Evolutionary conservation across 2,888 invertebrate species (phyloP).

Genomic region (Drosophila meridiana): DNA sequence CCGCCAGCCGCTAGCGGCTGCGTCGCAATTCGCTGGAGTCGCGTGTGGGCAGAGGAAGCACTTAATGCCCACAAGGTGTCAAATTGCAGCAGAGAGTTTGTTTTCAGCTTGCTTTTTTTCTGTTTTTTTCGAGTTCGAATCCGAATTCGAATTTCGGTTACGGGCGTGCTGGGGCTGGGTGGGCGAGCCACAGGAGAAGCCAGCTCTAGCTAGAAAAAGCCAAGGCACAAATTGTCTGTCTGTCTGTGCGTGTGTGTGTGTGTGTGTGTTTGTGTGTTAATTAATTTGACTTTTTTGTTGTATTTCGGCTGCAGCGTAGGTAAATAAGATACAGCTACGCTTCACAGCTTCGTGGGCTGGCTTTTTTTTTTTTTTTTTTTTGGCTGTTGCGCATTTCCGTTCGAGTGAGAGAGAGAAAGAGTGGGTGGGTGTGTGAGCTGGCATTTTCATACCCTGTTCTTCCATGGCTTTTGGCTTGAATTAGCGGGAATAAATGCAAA

Average conservation of each 20-base stretch:
- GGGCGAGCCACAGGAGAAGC: slow-evolving; percentile 35
- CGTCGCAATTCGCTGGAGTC: slow-evolving; percentile 35
- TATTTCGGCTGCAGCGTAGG: slow-evolving; percentile 62
- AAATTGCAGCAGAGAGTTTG: slow-evolving; percentile 73
- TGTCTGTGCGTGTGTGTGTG: slow-evolving; percentile 28
- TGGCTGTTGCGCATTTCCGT: slow-evolving; percentile 62
- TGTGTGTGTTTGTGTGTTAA: slow-evolving; percentile 60
- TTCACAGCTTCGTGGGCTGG: slow-evolving; percentile 69
- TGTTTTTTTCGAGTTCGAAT: slow-evolving; percentile 20
- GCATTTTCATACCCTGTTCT: not conserved
- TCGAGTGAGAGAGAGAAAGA: slow-evolving; percentile 27
- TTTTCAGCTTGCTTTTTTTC: not conserved
- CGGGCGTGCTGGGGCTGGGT: not conserved
- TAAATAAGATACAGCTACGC: slow-evolving; percentile 74
- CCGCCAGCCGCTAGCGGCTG: slow-evolving; percentile 18
- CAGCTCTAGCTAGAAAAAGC: slow-evolving; percentile 47
- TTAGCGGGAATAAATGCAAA: slow-evolving; percentile 43
- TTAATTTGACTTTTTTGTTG: slow-evolving; percentile 57
- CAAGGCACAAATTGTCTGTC: slow-evolving; percentile 43
- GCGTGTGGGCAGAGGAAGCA: slow-evolving; percentile 84
- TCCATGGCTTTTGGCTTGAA: not conserved
- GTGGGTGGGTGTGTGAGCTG: slow-evolving; percentile 7
- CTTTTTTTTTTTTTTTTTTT: slow-evolving; percentile 20
- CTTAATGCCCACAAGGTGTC: slow-evolving; percentile 85
- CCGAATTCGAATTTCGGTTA: slow-evolving; percentile 16